Evolutionary conservation across 2,888 invertebrate species (phyloP).

Genomic region (Pseudococcus longispinus): DNA sequence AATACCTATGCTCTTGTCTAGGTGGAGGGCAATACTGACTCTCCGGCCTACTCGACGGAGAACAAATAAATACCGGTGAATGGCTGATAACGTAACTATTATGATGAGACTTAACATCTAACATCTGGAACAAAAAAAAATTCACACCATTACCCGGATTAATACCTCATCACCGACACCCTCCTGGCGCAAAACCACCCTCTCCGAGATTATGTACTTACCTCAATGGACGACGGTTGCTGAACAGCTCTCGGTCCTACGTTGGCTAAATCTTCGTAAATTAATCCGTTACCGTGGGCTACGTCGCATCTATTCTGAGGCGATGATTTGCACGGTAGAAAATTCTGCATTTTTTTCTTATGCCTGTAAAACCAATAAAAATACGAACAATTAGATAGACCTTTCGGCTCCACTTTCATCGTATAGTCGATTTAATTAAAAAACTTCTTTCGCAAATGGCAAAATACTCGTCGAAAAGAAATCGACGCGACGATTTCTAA

Average conservation of each 20-base stretch:
- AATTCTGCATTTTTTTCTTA: slow-evolving; percentile 77
- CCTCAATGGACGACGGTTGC: slow-evolving; percentile 65
- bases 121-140: slow-evolving; percentile 68
- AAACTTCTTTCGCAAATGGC: not conserved
- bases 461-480: not conserved
- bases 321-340: slow-evolving; percentile 82
- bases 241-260: slow-evolving; percentile 67
- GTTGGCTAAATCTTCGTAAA: slow-evolving; percentile 82
- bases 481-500: slow-evolving; percentile 10
- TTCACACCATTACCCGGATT: not conserved
- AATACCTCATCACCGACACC: not conserved
- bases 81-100: slow-evolving; percentile 68
- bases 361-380: slow-evolving; percentile 70
- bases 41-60: slow-evolving; percentile 66
- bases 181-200: not conserved
- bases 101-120: slow-evolving; percentile 68
- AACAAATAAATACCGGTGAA: slow-evolving; percentile 75
- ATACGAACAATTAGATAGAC: slow-evolving; percentile 20
- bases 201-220: not conserved
- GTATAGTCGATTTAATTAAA: not conserved
- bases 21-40: slow-evolving; percentile 54
- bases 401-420: not conserved
- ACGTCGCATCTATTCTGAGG: slow-evolving; percentile 66
- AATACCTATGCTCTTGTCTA: slow-evolving; percentile 59
- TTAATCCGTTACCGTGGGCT: slow-evolving; percentile 68